These are phyloP conservation scores for Tylochromis polylepis DNA, from an alignment of 2,113 vertebrate genomes.

Conservation along the genomic window DNA sequence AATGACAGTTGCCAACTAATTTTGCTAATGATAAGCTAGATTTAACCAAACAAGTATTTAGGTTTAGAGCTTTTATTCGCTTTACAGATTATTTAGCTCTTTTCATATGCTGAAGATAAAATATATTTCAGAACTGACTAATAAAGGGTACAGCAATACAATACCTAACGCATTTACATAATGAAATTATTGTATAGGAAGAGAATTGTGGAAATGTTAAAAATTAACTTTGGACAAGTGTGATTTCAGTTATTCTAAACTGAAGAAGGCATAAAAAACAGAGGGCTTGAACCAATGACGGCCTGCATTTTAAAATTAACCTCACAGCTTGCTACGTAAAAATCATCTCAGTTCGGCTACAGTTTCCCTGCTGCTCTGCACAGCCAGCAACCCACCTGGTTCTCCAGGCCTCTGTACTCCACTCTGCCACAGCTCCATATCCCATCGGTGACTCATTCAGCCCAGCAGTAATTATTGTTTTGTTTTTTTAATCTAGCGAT, in stretches of 20 bases:
- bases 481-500: accelerated
- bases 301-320: neutral
- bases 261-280: neutral
- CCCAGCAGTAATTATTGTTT: accelerated
- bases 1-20: accelerated
- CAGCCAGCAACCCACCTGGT: neutral
- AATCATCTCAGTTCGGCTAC: neutral
- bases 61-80: neutral
- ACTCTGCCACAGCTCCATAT: neutral
- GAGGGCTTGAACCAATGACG: accelerated
- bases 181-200: neutral
- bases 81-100: neutral
- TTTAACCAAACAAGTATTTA: neutral
- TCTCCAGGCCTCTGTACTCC: neutral
- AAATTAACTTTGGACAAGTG: accelerated
- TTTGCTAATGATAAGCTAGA: accelerated
- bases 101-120: accelerated
- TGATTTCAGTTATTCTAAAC: neutral
- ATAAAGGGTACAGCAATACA: accelerated
- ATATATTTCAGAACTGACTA: neutral
- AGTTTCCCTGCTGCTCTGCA: neutral
- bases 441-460: neutral
- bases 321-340: neutral
- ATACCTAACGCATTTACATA: accelerated
- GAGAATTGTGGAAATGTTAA: neutral